Base-by-base conservation (phyloP, 2,797 vertebrate genomes). In the Coracias cyanogaster region DNA sequence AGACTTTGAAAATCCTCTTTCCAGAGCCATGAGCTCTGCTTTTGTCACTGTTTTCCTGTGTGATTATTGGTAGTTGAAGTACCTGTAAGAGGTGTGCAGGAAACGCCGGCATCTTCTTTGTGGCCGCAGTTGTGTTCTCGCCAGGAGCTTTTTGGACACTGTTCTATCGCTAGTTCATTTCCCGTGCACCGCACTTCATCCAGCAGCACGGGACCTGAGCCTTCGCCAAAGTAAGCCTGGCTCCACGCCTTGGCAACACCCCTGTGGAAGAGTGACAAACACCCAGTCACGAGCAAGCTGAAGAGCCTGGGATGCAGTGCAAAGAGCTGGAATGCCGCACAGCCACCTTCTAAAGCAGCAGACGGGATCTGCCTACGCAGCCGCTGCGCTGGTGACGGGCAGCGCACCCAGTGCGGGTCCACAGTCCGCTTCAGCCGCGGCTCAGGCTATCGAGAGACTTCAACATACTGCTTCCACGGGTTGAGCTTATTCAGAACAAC, bases 131-230 rank as follows among this genome's bases (percentile, higher is more conserved):
- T 99, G 96, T 99, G 99, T 61, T 99, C 98, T 69, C 98, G 98
- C 99, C 99, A 99, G 70, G 98, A 93, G 33, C 97, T 98, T 96
- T 99, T 99, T 37, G 98, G 97, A 96, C 99, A 99, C 88, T 99
- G 99, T 43, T 99, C 99, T 97, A 99, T 97, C 3, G 99, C 99
- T 20, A 99, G 98, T 91, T 99, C 99, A 35, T 99, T 99, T 84
- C 99, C 99, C 0, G 99, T 99, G 95, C 99, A 99, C 22, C 80
- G 98, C 62, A 99, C 99, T 94, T 99, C 99, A 24, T 99, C 99
- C 96, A 99, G 94, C 95, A 99, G 96, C 82, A 99, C 97, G 0
- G 97, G 98, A 37, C 99, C 99, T 7, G 98, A 98, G n/a, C 99
- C 98, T 97, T 99, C 98, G 46, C 99, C 99, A 95, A 99, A 99